A percentile compares a stretch with the other conserved stretches of the same genome.
phyloP scores from a whole-genome alignment of 2,888 invertebrate species.

The Melolontha melolontha region DNA sequence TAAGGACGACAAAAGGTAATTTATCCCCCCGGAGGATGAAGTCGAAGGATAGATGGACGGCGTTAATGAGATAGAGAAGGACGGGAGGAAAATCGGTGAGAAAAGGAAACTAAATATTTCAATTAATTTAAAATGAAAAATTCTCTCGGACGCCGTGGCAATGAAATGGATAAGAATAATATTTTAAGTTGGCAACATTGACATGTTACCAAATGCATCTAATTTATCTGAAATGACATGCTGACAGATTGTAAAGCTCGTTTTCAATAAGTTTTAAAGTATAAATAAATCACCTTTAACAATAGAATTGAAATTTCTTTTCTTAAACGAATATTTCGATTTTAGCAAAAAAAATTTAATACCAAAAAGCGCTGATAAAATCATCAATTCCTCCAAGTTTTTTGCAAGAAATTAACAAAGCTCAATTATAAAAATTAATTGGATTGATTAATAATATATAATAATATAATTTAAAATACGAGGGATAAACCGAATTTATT shows the following conservation, averaged over 20 bases:
- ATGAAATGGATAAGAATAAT: constrained; percentile 13
- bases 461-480: no score
- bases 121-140: constrained; percentile 34
- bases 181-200: background rate
- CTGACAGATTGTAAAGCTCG: background rate
- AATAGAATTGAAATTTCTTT: background rate
- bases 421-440: no score
- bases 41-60: background rate
- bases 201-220: constrained; percentile 6
- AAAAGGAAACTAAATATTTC: constrained; percentile 33
- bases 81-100: background rate
- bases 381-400: no score
- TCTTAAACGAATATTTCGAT: no score
- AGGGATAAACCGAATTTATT: no score
- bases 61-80: background rate
- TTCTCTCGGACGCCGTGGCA: constrained; percentile 9
- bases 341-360: no score
- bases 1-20: constrained; percentile 38
- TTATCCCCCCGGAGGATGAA: constrained; percentile 10
- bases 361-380: no score
- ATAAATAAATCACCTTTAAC: no score
- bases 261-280: background rate
- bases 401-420: no score
- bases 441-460: no score
- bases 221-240: constrained; percentile 15